Evolutionary conservation across 2,888 invertebrate genomes (phyloP), one percentile per base, ranked within the genome.

Genomic region (Amaurobius ferox): DNA sequence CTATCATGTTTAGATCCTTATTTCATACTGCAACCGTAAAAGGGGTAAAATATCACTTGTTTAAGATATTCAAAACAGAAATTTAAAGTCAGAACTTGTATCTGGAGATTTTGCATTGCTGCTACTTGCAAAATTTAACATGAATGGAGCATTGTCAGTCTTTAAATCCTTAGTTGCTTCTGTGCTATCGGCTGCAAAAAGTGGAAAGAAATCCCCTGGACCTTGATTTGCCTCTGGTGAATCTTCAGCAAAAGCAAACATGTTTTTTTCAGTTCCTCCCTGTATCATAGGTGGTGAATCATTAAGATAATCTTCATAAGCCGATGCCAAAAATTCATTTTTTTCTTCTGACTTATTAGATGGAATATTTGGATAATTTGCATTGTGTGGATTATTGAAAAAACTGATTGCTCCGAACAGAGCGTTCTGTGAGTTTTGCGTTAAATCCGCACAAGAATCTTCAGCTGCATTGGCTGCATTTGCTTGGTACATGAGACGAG

Each of bases 191-290:
- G 44, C 70, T 2, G 44, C 44, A 28, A 70, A 70, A 26, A 70
- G 44, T 7, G 70, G 44, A 28, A 70, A 70, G n/a, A 70, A 70
- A 28, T 70, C 70, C 19, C 23, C 11, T 23, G 19, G 19, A 55
- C 23, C 16, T 23, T 23, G 23, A n/a, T 9, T 35, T n/a, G 6
- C n/a, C 23, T 55, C 55, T n/a, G 55, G 55, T 0, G 55, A 55
- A 1, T 55, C 55, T 16, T 55, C 55, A 3, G 23, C 23, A 23
- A 55, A 55, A 11, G 55, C 23, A 23, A 55, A 55, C 55, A 55
- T 55, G 5, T 19, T 23, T 23, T 55, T 55, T 55, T 55, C 55
- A 6, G 55, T 55, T 1, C 55, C 55, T 1, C 55, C 55, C 23
- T 55, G 19, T 2, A 55, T 11, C 3, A 23, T 23, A 1, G 55